A percentile compares a stretch with the other conserved stretches of the same genome.
Conservation (phyloP, 1,140 invertebrate species). For the Formica exsecta region DNA sequence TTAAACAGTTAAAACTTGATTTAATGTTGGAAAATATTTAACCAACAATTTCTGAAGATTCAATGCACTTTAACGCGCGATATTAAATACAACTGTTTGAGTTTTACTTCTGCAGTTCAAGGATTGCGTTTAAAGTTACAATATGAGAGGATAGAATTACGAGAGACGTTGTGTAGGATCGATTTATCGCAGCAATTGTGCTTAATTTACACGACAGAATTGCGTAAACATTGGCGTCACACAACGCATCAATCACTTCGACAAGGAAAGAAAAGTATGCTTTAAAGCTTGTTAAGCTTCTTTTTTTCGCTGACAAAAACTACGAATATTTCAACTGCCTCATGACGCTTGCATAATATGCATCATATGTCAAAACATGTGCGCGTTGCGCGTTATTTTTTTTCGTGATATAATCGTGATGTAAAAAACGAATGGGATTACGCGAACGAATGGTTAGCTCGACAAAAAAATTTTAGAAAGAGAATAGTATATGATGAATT, state of each 20-base stretch:
- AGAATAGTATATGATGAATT: background rate
- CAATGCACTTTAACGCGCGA: background rate
- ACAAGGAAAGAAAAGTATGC: conserved; percentile 51
- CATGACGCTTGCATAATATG: conserved; percentile 58
- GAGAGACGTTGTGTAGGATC: background rate
- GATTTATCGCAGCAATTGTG: conserved; percentile 19
- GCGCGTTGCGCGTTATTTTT: conserved; percentile 26
- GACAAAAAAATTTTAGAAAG: conserved; percentile 14
- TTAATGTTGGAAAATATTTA: background rate
- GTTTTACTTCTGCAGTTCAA: background rate
- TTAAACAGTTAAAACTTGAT: background rate
- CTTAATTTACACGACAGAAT: conserved; percentile 5
- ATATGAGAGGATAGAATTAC: background rate
- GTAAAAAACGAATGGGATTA: conserved; percentile 59
- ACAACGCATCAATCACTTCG: conserved; percentile 34
- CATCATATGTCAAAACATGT: conserved; percentile 62
- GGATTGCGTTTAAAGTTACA: background rate
- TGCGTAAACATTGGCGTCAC: conserved; percentile 54
- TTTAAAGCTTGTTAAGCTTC: background rate
- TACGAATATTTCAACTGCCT: conserved; percentile 6
- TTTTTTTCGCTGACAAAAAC: conserved; percentile 66
- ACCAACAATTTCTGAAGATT: background rate
- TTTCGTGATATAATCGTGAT: conserved; percentile 60
- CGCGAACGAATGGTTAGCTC: conserved; percentile 6
- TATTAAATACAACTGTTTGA: background rate